Conservation (phyloP, 2,797 vertebrate species). For the Cyprinella venusta region DNA sequence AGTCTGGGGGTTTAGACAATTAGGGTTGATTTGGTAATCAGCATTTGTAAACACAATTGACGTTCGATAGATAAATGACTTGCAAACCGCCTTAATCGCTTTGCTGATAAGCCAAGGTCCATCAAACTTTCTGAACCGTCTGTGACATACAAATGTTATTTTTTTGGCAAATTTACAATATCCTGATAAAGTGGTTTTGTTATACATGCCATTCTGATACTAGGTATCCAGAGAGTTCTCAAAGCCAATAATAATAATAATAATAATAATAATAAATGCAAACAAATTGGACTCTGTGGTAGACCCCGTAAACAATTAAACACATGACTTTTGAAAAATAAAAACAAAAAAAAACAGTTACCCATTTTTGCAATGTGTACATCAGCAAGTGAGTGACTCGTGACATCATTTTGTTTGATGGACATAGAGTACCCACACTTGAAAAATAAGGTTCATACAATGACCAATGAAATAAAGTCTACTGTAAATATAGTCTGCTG, state of each 20-base stretch:
- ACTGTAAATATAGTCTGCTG: neutral
- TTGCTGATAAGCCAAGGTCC: neutral
- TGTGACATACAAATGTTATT: neutral
- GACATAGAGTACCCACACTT: neutral
- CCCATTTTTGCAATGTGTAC: neutral
- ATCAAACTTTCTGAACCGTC: neutral
- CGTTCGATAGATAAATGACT: neutral
- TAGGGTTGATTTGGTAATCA: neutral
- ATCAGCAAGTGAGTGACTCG: neutral
- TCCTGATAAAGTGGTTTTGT: neutral
- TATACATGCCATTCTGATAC: neutral
- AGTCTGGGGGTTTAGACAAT: neutral
- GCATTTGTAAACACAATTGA: neutral
- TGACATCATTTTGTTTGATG: neutral
- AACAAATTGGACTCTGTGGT: neutral
- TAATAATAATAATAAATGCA: neutral
- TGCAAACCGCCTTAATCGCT: neutral
- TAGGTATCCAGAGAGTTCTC: neutral
- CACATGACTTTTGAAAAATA: neutral
- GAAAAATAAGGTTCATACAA: neutral
- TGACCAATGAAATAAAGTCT: neutral
- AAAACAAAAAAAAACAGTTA: neutral
- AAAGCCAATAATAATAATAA: neutral
- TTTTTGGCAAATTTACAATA: neutral
- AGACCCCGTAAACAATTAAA: neutral